phyloP scores from a whole-genome alignment of 2,113 vertebrate species.

The Caloenas nicobarica region DNA sequence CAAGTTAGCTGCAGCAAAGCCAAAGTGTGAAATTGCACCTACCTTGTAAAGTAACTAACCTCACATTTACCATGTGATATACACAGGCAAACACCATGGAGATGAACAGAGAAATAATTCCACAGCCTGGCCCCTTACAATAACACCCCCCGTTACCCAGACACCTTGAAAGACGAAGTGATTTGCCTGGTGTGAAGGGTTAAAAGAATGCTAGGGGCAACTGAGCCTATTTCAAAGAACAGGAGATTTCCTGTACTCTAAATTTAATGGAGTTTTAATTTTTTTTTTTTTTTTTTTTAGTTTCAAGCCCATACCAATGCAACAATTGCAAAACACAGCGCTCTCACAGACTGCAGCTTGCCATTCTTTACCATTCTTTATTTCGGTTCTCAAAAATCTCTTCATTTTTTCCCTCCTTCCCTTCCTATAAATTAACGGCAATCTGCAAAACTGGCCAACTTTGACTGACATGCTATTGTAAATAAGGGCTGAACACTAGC shows the following conservation, averaged over 20 bases:
- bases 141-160: background rate
- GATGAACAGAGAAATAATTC: background rate
- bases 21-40: background rate
- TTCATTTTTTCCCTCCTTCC: background rate
- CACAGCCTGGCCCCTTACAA: background rate
- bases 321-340: background rate
- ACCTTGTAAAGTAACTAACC: background rate
- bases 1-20: background rate
- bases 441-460: background rate
- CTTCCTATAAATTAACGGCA: background rate
- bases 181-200: background rate
- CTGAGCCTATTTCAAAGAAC: background rate
- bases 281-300: background rate
- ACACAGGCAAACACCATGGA: background rate
- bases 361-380: background rate
- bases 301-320: background rate
- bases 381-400: background rate
- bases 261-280: background rate
- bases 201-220: background rate
- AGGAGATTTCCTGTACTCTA: background rate
- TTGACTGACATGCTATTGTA: background rate
- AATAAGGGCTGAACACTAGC: background rate
- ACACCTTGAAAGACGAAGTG: background rate
- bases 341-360: background rate
- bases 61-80: background rate